Conservation (phyloP, 2,113 vertebrate species). For the Gavialis gangeticus region DNA sequence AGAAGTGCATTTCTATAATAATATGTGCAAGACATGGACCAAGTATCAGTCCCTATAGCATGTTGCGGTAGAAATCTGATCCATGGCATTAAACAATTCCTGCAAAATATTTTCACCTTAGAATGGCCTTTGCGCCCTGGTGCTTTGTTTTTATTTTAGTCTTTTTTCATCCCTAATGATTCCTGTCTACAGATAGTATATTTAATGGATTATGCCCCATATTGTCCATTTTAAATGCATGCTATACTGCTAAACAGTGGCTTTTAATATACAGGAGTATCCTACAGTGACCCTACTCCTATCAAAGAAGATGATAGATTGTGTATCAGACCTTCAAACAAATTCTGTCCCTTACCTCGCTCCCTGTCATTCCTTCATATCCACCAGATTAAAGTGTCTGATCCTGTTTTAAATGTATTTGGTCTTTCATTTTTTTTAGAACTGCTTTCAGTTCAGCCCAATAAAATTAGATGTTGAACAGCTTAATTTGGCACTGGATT, state of each 20-base stretch:
- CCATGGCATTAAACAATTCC: constrained; percentile 49
- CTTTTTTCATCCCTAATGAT: constrained; percentile 51
- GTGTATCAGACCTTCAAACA: constrained; percentile 54
- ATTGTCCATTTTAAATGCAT: constrained; percentile 71
- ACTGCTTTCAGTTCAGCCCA: constrained; percentile 28
- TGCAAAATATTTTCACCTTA: constrained; percentile 45
- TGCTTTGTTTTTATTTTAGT: constrained; percentile 76
- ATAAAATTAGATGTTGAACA: neutral
- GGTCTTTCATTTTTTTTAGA: constrained; percentile 62
- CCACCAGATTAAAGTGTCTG: constrained; percentile 78
- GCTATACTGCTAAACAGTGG: constrained; percentile 64
- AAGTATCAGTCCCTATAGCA: constrained; percentile 26
- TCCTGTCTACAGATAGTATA: constrained; percentile 65
- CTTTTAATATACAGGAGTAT: constrained; percentile 65
- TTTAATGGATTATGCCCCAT: constrained; percentile 66
- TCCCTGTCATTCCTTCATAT: constrained; percentile 5
- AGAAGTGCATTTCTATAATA: constrained; percentile 55
- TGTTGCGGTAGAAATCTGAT: constrained; percentile 42
- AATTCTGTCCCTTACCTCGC: constrained; percentile 20
- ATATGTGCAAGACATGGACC: constrained; percentile 48
- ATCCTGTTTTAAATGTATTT: constrained; percentile 54
- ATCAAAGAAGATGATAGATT: constrained; percentile 44
- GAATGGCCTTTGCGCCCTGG: constrained; percentile 56
- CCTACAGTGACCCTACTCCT: neutral
- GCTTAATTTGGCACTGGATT: constrained; percentile 54